Percentiles rank a stretch among this genome's conserved stretches.
Evolutionary conservation across 2,888 invertebrate species (phyloP).

Genomic region (Aspidiotus rigidus): DNA sequence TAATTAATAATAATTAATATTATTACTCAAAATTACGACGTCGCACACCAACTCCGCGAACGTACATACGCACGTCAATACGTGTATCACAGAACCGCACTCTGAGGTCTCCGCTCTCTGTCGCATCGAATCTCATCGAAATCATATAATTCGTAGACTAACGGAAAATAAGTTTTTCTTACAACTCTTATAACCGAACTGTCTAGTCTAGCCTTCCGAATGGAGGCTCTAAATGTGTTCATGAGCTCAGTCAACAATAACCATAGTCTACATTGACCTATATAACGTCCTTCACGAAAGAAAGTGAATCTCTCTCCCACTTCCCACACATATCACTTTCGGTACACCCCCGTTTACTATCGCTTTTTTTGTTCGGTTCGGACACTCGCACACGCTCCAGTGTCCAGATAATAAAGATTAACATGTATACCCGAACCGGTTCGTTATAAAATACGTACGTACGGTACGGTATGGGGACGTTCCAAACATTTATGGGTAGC

Average conservation of each 20-base stretch:
- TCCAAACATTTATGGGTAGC: too few species aligned
- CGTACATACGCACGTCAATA: constrained; percentile 1
- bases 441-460: background rate
- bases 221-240: constrained; percentile 28
- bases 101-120: background rate
- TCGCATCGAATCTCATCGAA: background rate
- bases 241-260: constrained; percentile 31
- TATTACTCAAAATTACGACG: background rate
- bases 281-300: constrained; percentile 31
- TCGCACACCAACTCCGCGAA: background rate
- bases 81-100: constrained; percentile 1
- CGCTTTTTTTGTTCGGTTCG: constrained; percentile 17
- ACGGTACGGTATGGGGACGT: too few species aligned
- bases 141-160: constrained; percentile 19
- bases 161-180: constrained; percentile 23
- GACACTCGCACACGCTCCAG: background rate
- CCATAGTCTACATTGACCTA: constrained; percentile 28
- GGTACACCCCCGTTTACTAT: constrained; percentile 22
- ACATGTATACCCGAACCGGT: background rate
- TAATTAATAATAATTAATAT: background rate
- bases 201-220: constrained; percentile 29
- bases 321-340: constrained; percentile 26
- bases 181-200: constrained; percentile 18
- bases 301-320: constrained; percentile 31
- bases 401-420: background rate